These are phyloP conservation scores for Lasioglossum calceatum DNA, from an alignment of 2,888 invertebrate genomes.

Conservation along the genomic window DNA sequence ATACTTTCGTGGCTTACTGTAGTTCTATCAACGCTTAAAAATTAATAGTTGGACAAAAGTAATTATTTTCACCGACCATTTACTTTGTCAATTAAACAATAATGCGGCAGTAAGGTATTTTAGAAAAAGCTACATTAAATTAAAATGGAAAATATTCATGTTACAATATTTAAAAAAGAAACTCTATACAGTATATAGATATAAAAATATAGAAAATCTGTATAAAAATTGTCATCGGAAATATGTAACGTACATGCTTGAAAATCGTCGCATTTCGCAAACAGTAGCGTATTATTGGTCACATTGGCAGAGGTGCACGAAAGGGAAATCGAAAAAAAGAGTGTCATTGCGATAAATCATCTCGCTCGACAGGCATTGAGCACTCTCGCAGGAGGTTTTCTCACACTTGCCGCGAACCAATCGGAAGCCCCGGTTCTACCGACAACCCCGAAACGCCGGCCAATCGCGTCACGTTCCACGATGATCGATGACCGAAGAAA, in stretches of 20 bases:
- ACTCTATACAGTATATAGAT: no score
- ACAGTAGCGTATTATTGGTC: slow-evolving; percentile 41
- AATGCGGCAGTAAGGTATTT: neutral
- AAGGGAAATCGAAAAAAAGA: slow-evolving; percentile 64
- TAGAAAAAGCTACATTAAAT: neutral
- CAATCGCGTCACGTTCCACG: slow-evolving; percentile 59
- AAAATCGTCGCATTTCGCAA: slow-evolving; percentile 40
- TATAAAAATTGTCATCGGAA: neutral
- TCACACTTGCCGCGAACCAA: slow-evolving; percentile 70
- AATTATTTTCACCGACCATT: neutral
- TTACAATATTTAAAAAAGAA: neutral
- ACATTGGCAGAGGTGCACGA: slow-evolving; percentile 21
- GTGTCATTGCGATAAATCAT: slow-evolving; percentile 81
- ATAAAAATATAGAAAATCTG: neutral
- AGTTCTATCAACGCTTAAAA: neutral
- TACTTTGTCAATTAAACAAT: neutral
- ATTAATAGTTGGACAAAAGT: neutral
- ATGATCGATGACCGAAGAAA: slow-evolving; percentile 74
- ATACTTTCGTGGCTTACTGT: no score
- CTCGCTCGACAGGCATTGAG: slow-evolving; percentile 77
- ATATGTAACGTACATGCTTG: slow-evolving; percentile 3
- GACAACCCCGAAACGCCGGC: slow-evolving; percentile 58
- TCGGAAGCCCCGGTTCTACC: slow-evolving; percentile 51
- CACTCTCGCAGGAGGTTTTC: slow-evolving; percentile 71
- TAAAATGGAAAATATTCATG: neutral